Conservation (phyloP, 2,888 invertebrate species). For the Sinotaia quadrata region DNA sequence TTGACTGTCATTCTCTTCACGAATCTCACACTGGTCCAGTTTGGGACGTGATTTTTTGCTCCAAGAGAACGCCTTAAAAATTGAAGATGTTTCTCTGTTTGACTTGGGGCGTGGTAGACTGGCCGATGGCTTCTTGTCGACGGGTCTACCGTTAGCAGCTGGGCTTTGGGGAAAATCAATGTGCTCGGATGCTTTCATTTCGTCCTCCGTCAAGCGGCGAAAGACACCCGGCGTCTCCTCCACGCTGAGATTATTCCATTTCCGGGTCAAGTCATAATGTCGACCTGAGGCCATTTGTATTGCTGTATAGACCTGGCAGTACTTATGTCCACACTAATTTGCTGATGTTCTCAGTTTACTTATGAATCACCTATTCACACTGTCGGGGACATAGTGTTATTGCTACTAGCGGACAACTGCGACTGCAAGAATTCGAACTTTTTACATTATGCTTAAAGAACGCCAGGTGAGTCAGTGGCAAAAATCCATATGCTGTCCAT, state of each 20-base stretch:
- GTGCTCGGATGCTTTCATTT: neutral
- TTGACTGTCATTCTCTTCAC: neutral
- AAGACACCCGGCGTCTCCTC: slow-evolving; percentile 23
- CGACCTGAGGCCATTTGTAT: slow-evolving; percentile 21
- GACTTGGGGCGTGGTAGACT: slow-evolving; percentile 22
- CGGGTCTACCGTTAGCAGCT: neutral
- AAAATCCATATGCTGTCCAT: too few relatives aligned
- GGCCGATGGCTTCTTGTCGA: slow-evolving; percentile 5
- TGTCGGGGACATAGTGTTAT: too few relatives aligned
- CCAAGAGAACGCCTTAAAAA: slow-evolving; percentile 20
- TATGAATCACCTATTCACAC: too few relatives aligned
- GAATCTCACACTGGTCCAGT: neutral
- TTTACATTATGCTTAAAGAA: too few relatives aligned
- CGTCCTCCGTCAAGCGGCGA: slow-evolving; percentile 17
- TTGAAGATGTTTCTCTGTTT: slow-evolving; percentile 7
- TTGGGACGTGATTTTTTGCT: slow-evolving; percentile 23
- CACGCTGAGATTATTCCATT: slow-evolving; percentile 11
- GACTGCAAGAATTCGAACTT: too few relatives aligned
- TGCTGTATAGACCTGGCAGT: too few relatives aligned
- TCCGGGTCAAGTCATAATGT: neutral
- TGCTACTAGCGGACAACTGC: too few relatives aligned
- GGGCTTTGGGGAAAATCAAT: neutral
- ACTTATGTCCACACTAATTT: too few relatives aligned
- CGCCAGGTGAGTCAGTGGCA: too few relatives aligned
- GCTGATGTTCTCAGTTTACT: too few relatives aligned